Conservation (phyloP, 2,888 invertebrate genomes). For the Gastrophysa polygoni region DNA sequence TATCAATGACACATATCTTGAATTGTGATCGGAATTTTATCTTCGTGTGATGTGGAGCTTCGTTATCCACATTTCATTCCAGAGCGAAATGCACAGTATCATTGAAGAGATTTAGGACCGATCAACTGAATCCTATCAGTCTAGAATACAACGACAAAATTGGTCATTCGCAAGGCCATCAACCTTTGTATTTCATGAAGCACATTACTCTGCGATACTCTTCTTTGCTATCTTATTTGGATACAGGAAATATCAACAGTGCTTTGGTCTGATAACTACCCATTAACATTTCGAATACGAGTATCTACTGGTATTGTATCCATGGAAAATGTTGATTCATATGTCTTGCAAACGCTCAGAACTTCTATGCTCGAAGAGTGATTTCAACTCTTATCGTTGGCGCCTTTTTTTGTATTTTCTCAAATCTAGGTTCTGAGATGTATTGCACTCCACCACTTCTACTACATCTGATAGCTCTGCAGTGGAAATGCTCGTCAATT, state of each 20-base stretch:
- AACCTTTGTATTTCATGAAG: slow-evolving; percentile 35
- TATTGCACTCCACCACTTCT: no score
- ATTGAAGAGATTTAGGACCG: slow-evolving; percentile 47
- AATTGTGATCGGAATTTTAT: slow-evolving; percentile 45
- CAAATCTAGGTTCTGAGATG: no score
- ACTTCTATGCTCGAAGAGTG: no score
- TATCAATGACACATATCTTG: slow-evolving; percentile 43
- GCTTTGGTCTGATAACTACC: background rate
- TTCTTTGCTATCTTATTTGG: slow-evolving; percentile 26
- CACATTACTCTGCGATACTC: slow-evolving; percentile 29
- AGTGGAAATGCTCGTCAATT: no score
- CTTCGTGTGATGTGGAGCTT: slow-evolving; percentile 44
- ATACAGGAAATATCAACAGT: slow-evolving; percentile 20
- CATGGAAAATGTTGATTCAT: no score
- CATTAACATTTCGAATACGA: no score
- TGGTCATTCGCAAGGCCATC: slow-evolving; percentile 45
- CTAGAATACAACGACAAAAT: slow-evolving; percentile 47
- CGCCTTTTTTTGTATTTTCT: no score
- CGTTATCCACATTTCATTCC: slow-evolving; percentile 45
- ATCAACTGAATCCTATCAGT: slow-evolving; percentile 44
- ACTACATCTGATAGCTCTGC: no score
- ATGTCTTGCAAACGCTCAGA: no score
- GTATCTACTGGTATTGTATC: no score
- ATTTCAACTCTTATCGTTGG: no score
- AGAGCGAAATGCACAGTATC: slow-evolving; percentile 41